Evolutionary conservation across 2,113 vertebrate species (phyloP), one percentile per base, ranked within the genome.

Genomic region (Monopterus albus): DNA sequence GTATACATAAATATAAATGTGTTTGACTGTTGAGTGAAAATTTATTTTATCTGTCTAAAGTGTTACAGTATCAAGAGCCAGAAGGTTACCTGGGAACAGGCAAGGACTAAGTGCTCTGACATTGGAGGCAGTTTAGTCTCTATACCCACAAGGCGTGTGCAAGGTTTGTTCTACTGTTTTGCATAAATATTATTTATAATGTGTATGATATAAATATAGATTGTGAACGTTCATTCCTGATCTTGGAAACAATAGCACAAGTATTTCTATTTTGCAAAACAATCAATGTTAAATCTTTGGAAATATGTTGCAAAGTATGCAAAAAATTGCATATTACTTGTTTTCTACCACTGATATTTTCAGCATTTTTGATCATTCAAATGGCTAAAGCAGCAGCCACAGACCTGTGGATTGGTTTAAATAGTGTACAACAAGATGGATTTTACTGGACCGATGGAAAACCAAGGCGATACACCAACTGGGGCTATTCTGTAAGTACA

Each of bases 351-450:
- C 9, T 70, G 2, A 6, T 10, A 31, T 56, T 75, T 79, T 28
- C 46, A 99, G 97, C 93, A 46, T 97, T 96, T 78, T 72, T 98
- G 53, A 95, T 87, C 10, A 93, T 90, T 51, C 90, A 86, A 17
- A 89, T 96, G 82, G 88, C 83, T 7, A 40, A 67, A 58, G 65
- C 82, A 33, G 82, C 82, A 36, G 33, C 23, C 21, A 39, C 61
- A 45, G 90, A 95, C 75, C 68, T 91, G 12, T 99, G 97, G 97
- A 96, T 92, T 60, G 97, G 97, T 71, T 84, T 99, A 79, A 96
- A 94, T 72, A 92, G 95, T 66, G 26, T 95, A 39, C 81, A 72
- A 90, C 92, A 81, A 58, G 87, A 57, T 87, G 95, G 56, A 57
- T 94, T 94, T 82, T 94, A 91, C 50, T 99, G 97, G 97, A 95